Evolutionary conservation across 2,888 invertebrate species (phyloP).

Genomic region (Phragmatobia fuliginosa): DNA sequence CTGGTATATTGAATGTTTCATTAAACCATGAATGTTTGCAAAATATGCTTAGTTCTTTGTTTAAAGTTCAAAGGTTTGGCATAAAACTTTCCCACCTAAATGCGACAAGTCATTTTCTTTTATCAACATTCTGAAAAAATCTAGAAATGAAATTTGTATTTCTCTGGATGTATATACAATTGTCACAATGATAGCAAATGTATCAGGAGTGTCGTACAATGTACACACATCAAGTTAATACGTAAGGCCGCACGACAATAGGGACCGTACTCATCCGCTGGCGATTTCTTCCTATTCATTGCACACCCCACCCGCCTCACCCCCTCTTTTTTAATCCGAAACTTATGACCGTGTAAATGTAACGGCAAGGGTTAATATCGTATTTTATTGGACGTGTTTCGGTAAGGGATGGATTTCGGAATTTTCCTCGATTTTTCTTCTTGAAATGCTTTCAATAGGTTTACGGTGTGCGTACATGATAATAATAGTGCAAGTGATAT

Average conservation of each 20-base stretch:
- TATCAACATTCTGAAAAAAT: not conserved
- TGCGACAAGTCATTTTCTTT: too few relatives aligned
- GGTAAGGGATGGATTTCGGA: slow-evolving; percentile 49
- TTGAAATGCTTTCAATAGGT: slow-evolving; percentile 49
- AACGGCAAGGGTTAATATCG: slow-evolving; percentile 76
- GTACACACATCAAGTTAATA: slow-evolving; percentile 51
- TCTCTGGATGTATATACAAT: not conserved
- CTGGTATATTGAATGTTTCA: not conserved
- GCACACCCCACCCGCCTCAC: slow-evolving; percentile 41
- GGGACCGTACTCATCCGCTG: slow-evolving; percentile 66
- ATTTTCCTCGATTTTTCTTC: slow-evolving; percentile 51
- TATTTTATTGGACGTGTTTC: slow-evolving; percentile 73
- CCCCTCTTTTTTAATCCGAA: slow-evolving; percentile 78
- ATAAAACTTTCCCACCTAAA: not conserved
- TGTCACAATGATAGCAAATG: not conserved
- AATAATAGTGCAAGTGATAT: slow-evolving; percentile 31
- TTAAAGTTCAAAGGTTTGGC: not conserved
- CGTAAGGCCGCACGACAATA: slow-evolving; percentile 52
- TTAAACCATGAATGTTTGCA: not conserved
- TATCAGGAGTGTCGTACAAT: slow-evolving; percentile 16
- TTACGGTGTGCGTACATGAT: slow-evolving; percentile 43
- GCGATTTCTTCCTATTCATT: slow-evolving; percentile 65
- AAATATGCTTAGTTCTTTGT: not conserved
- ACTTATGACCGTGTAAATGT: slow-evolving; percentile 81
- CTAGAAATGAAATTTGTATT: not conserved